Conservation (phyloP, 2,797 vertebrate species). For the Malurus leucopterus region DNA sequence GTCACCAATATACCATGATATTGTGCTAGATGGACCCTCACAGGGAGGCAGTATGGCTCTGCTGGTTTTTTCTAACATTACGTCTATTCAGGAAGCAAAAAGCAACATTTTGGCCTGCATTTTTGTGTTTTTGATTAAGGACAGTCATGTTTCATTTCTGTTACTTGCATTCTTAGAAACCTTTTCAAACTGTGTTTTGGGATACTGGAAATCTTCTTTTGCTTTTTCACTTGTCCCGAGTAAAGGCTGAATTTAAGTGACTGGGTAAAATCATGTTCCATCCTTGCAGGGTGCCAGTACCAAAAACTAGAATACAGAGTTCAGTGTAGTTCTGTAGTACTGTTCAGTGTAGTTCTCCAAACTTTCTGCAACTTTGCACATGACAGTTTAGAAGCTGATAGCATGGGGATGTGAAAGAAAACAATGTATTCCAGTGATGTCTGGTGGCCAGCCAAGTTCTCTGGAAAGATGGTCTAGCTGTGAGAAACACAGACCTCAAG, state of each 20-base stretch:
- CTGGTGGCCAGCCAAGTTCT: background rate
- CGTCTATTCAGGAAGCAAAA: background rate
- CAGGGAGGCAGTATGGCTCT: background rate
- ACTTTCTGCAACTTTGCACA: background rate
- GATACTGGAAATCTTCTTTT: background rate
- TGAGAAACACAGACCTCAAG: background rate
- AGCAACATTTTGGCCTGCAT: background rate
- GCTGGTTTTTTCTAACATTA: background rate
- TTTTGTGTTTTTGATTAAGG: background rate
- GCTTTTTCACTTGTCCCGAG: background rate
- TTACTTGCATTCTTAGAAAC: background rate
- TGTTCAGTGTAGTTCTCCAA: background rate
- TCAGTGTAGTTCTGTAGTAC: background rate
- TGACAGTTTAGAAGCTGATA: background rate
- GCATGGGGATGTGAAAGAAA: background rate
- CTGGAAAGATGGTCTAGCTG: background rate
- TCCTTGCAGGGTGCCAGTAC: background rate
- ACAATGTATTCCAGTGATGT: background rate
- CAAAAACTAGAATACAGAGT: background rate
- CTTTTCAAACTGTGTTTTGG: background rate
- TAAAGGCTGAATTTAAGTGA: background rate
- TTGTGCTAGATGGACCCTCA: background rate
- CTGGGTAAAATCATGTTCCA: background rate
- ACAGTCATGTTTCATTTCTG: rapidly evolving
- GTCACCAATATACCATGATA: background rate